Base-by-base conservation (phyloP, 2,797 vertebrate species). In the Numenius phaeopus region DNA sequence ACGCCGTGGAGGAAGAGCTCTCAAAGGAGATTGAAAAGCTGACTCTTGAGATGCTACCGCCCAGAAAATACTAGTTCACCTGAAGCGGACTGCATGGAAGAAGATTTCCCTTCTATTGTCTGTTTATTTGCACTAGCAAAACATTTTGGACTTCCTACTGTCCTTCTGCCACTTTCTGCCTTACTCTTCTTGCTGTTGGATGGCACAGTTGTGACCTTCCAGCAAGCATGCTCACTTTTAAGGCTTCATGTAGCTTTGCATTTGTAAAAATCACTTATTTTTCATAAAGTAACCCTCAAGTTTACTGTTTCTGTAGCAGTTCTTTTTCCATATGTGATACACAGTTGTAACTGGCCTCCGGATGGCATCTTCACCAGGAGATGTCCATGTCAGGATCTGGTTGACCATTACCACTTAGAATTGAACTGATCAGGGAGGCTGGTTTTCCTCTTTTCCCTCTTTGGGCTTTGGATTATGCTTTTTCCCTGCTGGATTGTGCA, bases 1-100 rank as follows among this genome's bases (percentile, higher is more conserved):
- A 98, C 30, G 82, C 84, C 7, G 34, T 99, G 57, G 98, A 99
- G 16, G 97, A 98, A 42, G 97, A 99, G 69, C 89, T 99, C 21
- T 96, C 98, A 72, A 94, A 78, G 70, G 97, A 97, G 42, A 72
- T 99, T 62, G 96, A 99, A 67, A 97, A 96, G 90, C 34, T 98
- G 94, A 90, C 96, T 90, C 58, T 96, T 10, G 95, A 96, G 5
- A 7, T 97, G 77, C 57, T 57, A 8, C 59, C 98, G 93, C 49
- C 76, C 83, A 75, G 34, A 13, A 83, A 57, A 79, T 15, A 10
- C 55, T 6, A 9, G 14, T 87, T 93, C 32, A 62, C 58, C 40
- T 97, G 70, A 96, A 42, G 49, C 5, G 27, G 44, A 77, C 76
- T 64, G 5, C 1, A 1, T 59, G 37, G n/a, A 91, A 79, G 65